A percentile compares a stretch with the other conserved stretches of the same genome.
These are phyloP conservation scores for Limenitis arthemis DNA, from an alignment of 2,888 invertebrate species.

Conservation along the genomic window DNA sequence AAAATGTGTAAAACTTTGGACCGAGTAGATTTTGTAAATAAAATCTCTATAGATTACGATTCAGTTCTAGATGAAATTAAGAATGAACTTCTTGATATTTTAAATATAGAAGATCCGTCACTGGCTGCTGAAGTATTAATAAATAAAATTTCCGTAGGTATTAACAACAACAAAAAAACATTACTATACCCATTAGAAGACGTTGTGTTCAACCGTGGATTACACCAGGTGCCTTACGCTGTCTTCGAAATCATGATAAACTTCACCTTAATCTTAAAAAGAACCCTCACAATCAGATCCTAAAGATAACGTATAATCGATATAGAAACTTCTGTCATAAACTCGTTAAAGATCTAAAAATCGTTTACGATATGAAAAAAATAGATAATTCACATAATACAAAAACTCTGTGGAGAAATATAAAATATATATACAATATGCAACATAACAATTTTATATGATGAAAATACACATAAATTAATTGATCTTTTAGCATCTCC, in stretches of 20 bases:
- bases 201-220: slow-evolving; percentile 14
- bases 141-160: not conserved
- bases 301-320: not conserved
- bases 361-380: not conserved
- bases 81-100: not conserved
- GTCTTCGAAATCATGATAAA: slow-evolving; percentile 10
- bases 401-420: not conserved
- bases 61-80: slow-evolving; percentile 5
- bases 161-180: slow-evolving; percentile 5
- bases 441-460: too few relatives aligned
- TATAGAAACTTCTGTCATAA: slow-evolving; percentile 1
- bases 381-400: not conserved
- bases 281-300: slow-evolving; percentile 3
- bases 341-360: not conserved
- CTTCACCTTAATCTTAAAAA: slow-evolving; percentile 9
- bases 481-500: too few relatives aligned
- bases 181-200: slow-evolving; percentile 4
- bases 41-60: slow-evolving; percentile 1
- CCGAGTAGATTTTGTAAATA: not conserved
- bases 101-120: slow-evolving; percentile 2
- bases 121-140: slow-evolving; percentile 6
- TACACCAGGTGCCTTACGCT: slow-evolving; percentile 10
- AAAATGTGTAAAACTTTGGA: not conserved
- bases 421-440: too few relatives aligned
- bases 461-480: too few relatives aligned